Percentiles rank a stretch among this genome's conserved stretches.
These are phyloP conservation scores for Coluber constrictor DNA, from an alignment of 2,797 vertebrate species.

Conservation along the genomic window DNA sequence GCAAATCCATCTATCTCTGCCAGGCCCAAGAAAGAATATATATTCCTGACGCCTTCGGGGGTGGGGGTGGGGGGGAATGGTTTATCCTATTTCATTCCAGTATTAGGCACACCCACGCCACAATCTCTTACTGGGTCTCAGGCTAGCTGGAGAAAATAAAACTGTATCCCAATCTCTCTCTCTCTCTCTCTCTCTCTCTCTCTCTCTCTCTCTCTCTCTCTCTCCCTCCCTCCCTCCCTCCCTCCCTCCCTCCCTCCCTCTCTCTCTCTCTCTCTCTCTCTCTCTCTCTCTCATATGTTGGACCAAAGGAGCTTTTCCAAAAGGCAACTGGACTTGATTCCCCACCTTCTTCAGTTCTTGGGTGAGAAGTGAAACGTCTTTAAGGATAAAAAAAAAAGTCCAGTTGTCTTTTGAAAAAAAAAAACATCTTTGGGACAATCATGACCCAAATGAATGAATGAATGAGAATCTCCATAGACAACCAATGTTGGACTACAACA, in stretches of 20 bases:
- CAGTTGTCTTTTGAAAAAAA: neutral
- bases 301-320: neutral
- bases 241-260: no score
- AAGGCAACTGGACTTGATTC: neutral
- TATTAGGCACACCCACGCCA: neutral
- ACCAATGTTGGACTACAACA: neutral
- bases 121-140: neutral
- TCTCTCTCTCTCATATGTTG: neutral
- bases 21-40: neutral
- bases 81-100: neutral
- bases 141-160: no score
- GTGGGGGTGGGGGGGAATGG: no score
- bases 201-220: no score
- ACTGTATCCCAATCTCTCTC: no score
- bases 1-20: accelerated
- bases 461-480: neutral
- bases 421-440: neutral
- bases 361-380: neutral
- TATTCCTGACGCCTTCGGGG: neutral
- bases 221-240: no score
- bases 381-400: neutral
- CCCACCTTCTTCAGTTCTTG: no score
- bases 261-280: no score
- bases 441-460: no score
- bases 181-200: no score